Percentiles rank a stretch among this genome's conserved stretches.
Conservation (phyloP, 2,113 vertebrate genomes). For the Orycteropus afer region DNA sequence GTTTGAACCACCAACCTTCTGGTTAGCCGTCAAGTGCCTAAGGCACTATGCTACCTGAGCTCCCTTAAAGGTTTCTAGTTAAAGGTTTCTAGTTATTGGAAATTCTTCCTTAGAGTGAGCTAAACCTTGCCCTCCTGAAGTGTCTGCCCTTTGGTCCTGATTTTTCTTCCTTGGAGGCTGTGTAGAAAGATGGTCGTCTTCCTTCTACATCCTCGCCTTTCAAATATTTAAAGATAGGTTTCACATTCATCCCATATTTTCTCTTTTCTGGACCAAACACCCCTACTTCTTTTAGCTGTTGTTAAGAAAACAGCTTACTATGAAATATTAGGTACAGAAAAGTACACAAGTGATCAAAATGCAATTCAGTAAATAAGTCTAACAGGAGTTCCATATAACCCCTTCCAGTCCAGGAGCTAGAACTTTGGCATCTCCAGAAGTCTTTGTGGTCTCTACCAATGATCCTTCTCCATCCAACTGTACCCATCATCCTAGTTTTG, state of each 20-base stretch:
- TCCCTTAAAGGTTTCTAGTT: no score
- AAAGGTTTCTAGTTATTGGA: not conserved
- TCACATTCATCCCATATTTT: not conserved
- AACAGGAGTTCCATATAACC: accelerated
- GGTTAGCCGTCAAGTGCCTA: no score
- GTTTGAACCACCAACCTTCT: no score
- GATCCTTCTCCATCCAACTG: not conserved
- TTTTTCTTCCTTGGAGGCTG: not conserved
- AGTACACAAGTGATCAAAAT: not conserved
- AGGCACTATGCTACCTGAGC: no score
- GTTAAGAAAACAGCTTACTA: not conserved
- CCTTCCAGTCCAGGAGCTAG: not conserved
- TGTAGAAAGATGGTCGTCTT: accelerated
- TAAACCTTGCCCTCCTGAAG: not conserved
- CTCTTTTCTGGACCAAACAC: not conserved
- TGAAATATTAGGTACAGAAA: not conserved
- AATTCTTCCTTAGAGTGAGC: not conserved
- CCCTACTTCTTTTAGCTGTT: not conserved
- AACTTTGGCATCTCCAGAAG: not conserved
- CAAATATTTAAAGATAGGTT: not conserved
- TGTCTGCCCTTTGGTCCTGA: not conserved
- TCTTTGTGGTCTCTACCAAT: not conserved
- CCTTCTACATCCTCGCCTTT: not conserved
- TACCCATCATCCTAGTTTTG: not conserved
- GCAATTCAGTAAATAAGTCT: not conserved